These are phyloP conservation scores for Aleiodes leptofemur DNA, from an alignment of 2,888 invertebrate genomes.

Conservation along the genomic window DNA sequence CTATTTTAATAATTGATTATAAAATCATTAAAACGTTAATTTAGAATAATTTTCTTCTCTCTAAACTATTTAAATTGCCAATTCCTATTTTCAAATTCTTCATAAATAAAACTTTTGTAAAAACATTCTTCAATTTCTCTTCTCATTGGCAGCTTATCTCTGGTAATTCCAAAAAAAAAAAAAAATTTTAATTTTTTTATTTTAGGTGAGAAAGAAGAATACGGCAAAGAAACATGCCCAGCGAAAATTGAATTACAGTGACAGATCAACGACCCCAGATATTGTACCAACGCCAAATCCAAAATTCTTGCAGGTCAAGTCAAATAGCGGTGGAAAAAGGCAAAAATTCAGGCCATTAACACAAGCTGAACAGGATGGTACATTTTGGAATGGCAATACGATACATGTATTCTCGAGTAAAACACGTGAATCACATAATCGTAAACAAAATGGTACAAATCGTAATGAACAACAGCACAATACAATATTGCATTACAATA, in stretches of 20 bases:
- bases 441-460: conserved; percentile 49
- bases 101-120: too few species aligned
- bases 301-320: conserved; percentile 79
- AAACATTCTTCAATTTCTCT: neutral
- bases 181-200: neutral
- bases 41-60: too few species aligned
- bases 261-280: conserved; percentile 60
- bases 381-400: conserved; percentile 84
- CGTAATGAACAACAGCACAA: conserved; percentile 64
- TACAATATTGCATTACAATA: conserved; percentile 40
- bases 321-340: conserved; percentile 78
- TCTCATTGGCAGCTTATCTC: too few species aligned
- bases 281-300: conserved; percentile 81
- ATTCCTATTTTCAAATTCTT: too few species aligned
- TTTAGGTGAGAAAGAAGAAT: conserved; percentile 78
- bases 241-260: conserved; percentile 53
- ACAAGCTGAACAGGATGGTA: conserved; percentile 67
- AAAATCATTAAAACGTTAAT: too few species aligned
- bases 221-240: conserved; percentile 79
- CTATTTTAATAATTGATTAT: too few species aligned
- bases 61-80: too few species aligned
- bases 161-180: too few species aligned
- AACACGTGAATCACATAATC: conserved; percentile 74
- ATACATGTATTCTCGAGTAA: conserved; percentile 80
- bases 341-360: conserved; percentile 77